Conservation (phyloP, 2,797 vertebrate species). For the Sparus aurata region DNA sequence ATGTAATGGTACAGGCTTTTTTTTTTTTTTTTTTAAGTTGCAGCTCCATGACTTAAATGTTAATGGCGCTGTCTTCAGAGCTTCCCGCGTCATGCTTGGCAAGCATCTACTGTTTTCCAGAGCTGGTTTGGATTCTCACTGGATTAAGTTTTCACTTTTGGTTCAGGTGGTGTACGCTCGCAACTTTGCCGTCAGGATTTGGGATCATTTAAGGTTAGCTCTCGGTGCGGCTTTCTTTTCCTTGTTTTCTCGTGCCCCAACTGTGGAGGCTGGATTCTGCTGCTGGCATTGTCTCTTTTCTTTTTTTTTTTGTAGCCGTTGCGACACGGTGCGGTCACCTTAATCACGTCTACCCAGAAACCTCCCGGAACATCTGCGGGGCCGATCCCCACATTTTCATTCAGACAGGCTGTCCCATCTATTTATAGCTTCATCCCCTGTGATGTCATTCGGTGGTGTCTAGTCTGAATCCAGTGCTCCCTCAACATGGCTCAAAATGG, state of each 20-base stretch:
- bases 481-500: constrained; percentile 69
- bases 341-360: constrained; percentile 68
- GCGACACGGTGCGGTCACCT: constrained; percentile 56
- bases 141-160: constrained; percentile 52
- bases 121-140: constrained; percentile 58
- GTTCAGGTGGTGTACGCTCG: constrained; percentile 39
- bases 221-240: constrained; percentile 35
- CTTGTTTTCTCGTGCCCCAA: constrained; percentile 24
- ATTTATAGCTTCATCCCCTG: constrained; percentile 77
- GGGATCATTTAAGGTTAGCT: constrained; percentile 63
- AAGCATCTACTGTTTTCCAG: constrained; percentile 63
- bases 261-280: constrained; percentile 40
- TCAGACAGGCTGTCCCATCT: constrained; percentile 60
- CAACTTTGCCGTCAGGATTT: constrained; percentile 56
- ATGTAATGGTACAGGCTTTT: constrained; percentile 72
- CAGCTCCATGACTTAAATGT: constrained; percentile 75
- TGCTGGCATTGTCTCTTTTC: constrained; percentile 10
- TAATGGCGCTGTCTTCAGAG: constrained; percentile 73
- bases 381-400: constrained; percentile 49
- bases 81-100: constrained; percentile 62
- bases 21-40: constrained; percentile 65
- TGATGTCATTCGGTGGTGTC: constrained; percentile 77
- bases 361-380: constrained; percentile 46
- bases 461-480: constrained; percentile 64
- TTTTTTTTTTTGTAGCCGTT: constrained; percentile 30